These are phyloP conservation scores for Halyomorpha halys DNA, from an alignment of 1,140 invertebrate genomes.

Conservation along the genomic window DNA sequence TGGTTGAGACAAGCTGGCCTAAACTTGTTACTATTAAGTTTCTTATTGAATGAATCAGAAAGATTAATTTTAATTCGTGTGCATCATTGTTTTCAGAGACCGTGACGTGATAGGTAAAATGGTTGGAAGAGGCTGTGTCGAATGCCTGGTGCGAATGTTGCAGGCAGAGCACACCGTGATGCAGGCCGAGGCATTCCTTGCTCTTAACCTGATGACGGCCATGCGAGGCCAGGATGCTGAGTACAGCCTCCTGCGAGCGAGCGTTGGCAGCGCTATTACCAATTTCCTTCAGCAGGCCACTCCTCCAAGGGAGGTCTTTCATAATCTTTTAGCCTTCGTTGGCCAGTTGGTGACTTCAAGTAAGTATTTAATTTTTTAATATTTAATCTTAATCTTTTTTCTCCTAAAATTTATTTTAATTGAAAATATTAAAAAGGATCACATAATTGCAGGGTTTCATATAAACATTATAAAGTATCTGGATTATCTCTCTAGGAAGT, in stretches of 20 bases:
- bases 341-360: conserved; percentile 29
- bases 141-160: conserved; percentile 67
- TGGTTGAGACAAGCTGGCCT: no score
- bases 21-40: no score
- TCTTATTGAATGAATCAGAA: no score
- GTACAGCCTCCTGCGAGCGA: conserved; percentile 27
- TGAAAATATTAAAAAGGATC: no score
- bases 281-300: conserved; percentile 25
- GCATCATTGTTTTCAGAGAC: conserved; percentile 35
- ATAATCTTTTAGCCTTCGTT: conserved; percentile 31
- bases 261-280: conserved; percentile 30
- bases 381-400: no score
- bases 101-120: conserved; percentile 49
- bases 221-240: conserved; percentile 34
- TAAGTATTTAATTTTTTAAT: no score
- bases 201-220: conserved; percentile 50
- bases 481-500: no score
- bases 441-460: no score
- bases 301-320: conserved; percentile 30
- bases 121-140: conserved; percentile 54
- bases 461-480: no score
- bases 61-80: not conserved
- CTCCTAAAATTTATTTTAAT: no score
- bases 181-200: conserved; percentile 75
- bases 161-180: conserved; percentile 69